Percentiles rank a stretch among this genome's conserved stretches.
phyloP scores from a whole-genome alignment of 2,113 vertebrate genomes.

The Amia ocellicauda region DNA sequence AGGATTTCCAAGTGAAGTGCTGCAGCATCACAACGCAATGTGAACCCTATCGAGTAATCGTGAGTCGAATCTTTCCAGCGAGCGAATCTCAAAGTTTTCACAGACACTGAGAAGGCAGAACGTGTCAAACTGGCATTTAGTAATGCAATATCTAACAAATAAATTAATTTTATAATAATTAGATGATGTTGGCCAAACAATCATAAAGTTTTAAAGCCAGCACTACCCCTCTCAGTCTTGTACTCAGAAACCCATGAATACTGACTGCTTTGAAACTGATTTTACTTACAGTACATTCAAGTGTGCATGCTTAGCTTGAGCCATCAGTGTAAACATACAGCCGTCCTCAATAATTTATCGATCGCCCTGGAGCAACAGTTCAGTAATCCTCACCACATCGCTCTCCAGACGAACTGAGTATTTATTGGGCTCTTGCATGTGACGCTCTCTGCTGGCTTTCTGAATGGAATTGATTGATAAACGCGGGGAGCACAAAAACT shows the following conservation, averaged over 20 bases:
- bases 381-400: background rate
- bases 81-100: too few relatives aligned
- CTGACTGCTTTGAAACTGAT: background rate
- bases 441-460: background rate
- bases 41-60: too few relatives aligned
- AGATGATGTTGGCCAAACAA: too few relatives aligned
- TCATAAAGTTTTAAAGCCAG: background rate
- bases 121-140: too few relatives aligned
- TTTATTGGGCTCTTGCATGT: background rate
- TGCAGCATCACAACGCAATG: too few relatives aligned
- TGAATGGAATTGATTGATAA: background rate
- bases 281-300: background rate
- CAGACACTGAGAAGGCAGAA: too few relatives aligned
- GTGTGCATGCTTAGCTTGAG: background rate
- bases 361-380: background rate
- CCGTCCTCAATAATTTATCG: background rate
- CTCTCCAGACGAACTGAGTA: background rate
- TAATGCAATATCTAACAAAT: too few relatives aligned
- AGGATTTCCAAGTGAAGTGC: too few relatives aligned
- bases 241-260: background rate
- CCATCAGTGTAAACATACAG: background rate
- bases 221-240: background rate
- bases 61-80: too few relatives aligned
- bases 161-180: too few relatives aligned
- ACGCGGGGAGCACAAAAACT: background rate